Conservation (phyloP, 2,113 vertebrate species). For the Coptodon rendalli region DNA sequence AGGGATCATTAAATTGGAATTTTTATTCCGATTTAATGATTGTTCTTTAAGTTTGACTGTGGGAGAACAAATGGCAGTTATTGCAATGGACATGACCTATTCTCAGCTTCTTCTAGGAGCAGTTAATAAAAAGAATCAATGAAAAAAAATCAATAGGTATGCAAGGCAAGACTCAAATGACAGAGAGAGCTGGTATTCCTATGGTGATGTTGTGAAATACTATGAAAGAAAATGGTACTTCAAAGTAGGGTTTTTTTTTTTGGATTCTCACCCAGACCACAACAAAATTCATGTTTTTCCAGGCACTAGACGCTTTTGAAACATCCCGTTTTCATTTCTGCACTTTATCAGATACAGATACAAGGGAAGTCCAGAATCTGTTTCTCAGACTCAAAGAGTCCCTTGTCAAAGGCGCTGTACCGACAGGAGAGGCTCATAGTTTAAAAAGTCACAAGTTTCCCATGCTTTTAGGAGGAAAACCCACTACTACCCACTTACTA, state of each 20-base stretch:
- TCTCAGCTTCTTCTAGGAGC: background rate
- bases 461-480: background rate
- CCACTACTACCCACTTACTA: background rate
- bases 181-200: background rate
- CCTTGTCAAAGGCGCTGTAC: no score
- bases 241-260: fast-evolving
- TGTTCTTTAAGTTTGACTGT: background rate
- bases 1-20: background rate
- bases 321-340: background rate
- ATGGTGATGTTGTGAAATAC: background rate
- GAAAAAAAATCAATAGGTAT: background rate
- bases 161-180: background rate
- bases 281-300: background rate
- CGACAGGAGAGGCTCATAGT: background rate
- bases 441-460: background rate
- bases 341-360: background rate
- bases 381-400: no score
- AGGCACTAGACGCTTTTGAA: background rate
- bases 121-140: background rate
- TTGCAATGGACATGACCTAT: no score
- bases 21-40: background rate
- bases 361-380: background rate
- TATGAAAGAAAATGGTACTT: background rate
- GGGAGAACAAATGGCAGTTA: background rate
- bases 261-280: background rate